Evolutionary conservation across 2,113 vertebrate species (phyloP), one percentile per base, ranked within the genome.

Genomic region (Hylia prasina): DNA sequence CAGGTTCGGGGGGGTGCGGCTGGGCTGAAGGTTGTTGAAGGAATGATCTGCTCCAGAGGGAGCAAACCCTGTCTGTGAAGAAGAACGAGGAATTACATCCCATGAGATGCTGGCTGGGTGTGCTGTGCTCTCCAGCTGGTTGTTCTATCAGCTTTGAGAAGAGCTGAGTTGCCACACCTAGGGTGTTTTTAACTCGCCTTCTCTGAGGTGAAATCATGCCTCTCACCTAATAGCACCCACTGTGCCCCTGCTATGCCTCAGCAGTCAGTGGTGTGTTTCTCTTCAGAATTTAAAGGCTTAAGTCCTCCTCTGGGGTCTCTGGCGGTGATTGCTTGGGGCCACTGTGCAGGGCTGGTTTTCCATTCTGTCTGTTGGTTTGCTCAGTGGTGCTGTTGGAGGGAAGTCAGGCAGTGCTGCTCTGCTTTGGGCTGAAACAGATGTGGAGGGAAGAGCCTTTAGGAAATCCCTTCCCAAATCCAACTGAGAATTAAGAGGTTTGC

Each of bases 251-350:
- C 45, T 75, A 7, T 18, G 9, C 24, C 20, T 40, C 12, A 13
- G 39, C 33, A 82, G 51, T 30, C 37, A 30, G 5, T 25, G 13
- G 8, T 7, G 6, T 60, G n/a, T 33, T 58, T 68, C n/a, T 51
- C 28, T 66, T n/a, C 69, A 53, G 50, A 44, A 20, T 45, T 58
- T 21, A n/a, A 60, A 30, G 33, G 13, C 39, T 28, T 17, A 39
- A 21, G 15, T 44, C 13, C 15, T 39, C 24, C 45, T 66, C 15
- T 39, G 28, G 9, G 60, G 20, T 45, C 28, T 51, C 77, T 30
- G 20, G 19, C 39, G 39, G 21, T 11, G 4, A 20, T 44, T 0
- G 0, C 69, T 20, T 0, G 0, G 33, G 66, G 18, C 31, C 37
- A 44, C 22, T 57, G 76, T 14, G 8, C 33, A 27, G 23, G 39